These are phyloP conservation scores for Gastracanthus pulcherrimus DNA, from an alignment of 2,888 invertebrate species.

Conservation along the genomic window DNA sequence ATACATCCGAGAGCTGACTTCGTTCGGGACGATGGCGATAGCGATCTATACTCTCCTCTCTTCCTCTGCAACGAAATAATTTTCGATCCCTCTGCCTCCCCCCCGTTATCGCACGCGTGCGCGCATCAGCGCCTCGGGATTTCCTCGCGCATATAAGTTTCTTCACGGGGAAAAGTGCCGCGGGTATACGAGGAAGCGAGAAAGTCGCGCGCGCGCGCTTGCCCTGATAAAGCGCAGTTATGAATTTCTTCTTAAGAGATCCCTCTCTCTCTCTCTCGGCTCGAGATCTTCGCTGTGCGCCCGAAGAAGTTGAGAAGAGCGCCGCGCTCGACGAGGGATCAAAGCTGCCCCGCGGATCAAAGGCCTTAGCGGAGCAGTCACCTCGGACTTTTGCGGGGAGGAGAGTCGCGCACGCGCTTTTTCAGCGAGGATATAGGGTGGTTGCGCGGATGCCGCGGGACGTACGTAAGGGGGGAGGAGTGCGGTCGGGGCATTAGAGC, in stretches of 20 bases:
- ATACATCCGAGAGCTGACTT: too few species aligned
- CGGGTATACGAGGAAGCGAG: neutral
- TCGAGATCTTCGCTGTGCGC: too few species aligned
- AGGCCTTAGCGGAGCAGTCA: constrained; percentile 61
- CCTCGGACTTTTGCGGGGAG: constrained; percentile 58
- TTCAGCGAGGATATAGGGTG: constrained; percentile 61
- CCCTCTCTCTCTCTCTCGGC: too few species aligned
- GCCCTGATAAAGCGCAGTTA: constrained; percentile 65
- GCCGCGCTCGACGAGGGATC: constrained; percentile 68
- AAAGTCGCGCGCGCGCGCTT: neutral
- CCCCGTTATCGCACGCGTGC: neutral
- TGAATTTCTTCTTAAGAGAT: constrained; percentile 73
- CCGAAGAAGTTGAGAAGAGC: constrained; percentile 66
- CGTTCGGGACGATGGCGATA: constrained; percentile 22
- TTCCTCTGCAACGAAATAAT: constrained; percentile 41
- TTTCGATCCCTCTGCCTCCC: constrained; percentile 17
- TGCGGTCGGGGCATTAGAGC: too few species aligned
- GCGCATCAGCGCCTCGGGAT: constrained; percentile 10
- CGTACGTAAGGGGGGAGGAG: too few species aligned
- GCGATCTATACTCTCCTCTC: constrained; percentile 10
- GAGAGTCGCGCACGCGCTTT: constrained; percentile 39
- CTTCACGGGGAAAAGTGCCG: neutral
- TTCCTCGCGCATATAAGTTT: constrained; percentile 29
- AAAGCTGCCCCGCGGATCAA: constrained; percentile 60
- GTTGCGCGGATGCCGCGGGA: too few species aligned